phyloP scores from a whole-genome alignment of 2,797 vertebrate genomes.

The Saxicola maurus region DNA sequence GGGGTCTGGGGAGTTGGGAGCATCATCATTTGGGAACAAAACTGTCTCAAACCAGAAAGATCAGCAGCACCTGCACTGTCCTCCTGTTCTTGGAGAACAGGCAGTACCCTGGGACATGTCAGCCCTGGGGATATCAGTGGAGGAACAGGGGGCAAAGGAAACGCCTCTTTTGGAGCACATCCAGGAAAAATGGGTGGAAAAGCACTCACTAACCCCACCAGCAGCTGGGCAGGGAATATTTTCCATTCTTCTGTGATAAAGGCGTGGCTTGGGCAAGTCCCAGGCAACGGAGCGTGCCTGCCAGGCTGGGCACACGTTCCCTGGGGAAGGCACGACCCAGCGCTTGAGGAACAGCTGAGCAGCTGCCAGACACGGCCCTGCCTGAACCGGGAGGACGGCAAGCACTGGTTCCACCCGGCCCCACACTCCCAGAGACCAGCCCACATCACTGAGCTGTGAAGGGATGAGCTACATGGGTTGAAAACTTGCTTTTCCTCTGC shows the following conservation, averaged over 20 bases:
- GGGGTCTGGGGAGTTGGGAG: background rate
- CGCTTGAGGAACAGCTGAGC: background rate
- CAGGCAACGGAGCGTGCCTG: fast-evolving
- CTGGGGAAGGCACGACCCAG: background rate
- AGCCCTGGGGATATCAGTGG: background rate
- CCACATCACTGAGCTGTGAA: fast-evolving
- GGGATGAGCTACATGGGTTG: fast-evolving
- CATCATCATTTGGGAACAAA: background rate
- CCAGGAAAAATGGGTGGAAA: background rate
- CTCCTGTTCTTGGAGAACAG: background rate
- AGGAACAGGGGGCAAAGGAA: background rate
- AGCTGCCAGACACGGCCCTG: background rate
- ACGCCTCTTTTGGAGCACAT: background rate
- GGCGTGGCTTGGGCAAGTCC: background rate
- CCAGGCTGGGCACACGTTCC: background rate
- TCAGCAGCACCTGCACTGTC: background rate
- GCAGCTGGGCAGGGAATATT: background rate
- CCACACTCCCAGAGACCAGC: background rate
- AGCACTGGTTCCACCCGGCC: fast-evolving
- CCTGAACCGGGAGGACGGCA: background rate
- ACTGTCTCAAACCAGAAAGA: background rate
- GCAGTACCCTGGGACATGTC: background rate
- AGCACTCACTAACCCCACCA: fast-evolving
- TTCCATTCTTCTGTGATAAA: background rate
- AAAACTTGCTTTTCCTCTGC: background rate